Evolutionary conservation across 2,888 invertebrate species (phyloP).

Genomic region (Crocallis elinguaria): DNA sequence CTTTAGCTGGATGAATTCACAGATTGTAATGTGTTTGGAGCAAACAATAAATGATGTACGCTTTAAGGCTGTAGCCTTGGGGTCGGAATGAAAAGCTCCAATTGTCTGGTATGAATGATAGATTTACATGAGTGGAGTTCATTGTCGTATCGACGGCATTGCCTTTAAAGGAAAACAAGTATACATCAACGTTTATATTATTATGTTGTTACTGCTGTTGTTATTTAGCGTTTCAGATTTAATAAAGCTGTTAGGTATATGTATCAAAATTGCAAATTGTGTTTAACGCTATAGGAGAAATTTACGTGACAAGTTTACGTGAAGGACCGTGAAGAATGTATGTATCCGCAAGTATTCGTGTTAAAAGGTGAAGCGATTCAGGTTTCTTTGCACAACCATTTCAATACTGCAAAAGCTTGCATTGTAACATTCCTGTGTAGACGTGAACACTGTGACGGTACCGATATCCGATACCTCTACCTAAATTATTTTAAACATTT

Average conservation of each 20-base stretch:
- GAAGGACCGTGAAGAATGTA: slow-evolving; percentile 10
- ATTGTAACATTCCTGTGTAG: slow-evolving; percentile 4
- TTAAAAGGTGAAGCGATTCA: slow-evolving; percentile 15
- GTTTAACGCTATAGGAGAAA: background rate
- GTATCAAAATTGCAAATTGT: background rate
- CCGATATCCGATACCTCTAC: too few relatives aligned
- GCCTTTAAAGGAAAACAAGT: background rate
- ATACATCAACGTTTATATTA: too few relatives aligned
- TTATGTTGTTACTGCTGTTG: background rate
- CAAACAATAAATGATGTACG: slow-evolving; percentile 18
- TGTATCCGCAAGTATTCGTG: slow-evolving; percentile 11
- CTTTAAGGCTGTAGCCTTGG: background rate
- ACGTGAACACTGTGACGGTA: too few relatives aligned
- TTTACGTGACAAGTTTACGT: slow-evolving; percentile 2
- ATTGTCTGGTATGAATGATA: slow-evolving; percentile 16
- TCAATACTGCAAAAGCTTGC: slow-evolving; percentile 7
- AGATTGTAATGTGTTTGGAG: slow-evolving; percentile 23
- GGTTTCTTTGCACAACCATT: slow-evolving; percentile 1
- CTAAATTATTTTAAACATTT: too few relatives aligned
- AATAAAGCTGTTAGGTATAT: too few relatives aligned
- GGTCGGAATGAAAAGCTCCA: slow-evolving; percentile 1
- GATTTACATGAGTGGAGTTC: slow-evolving; percentile 11
- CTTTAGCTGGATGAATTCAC: slow-evolving; percentile 19
- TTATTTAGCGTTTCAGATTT: too few relatives aligned
- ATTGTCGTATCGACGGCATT: slow-evolving; percentile 6